Conservation (phyloP, 1,140 invertebrate genomes). For the Trichoplusia ni region DNA sequence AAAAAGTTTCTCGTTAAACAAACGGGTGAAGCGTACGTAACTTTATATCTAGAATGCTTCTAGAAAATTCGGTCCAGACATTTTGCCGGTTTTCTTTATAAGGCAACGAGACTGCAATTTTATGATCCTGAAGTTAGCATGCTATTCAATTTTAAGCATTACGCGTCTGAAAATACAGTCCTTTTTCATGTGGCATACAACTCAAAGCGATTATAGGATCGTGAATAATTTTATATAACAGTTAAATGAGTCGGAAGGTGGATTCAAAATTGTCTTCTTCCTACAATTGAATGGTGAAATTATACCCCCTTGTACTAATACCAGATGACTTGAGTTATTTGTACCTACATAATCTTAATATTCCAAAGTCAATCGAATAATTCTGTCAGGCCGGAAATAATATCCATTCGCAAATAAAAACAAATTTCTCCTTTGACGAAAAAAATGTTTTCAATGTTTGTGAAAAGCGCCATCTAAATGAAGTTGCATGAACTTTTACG, state of each 20-base stretch:
- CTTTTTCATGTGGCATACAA: background rate
- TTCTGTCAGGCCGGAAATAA: background rate
- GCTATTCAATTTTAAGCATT: background rate
- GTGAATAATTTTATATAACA: conserved; percentile 17
- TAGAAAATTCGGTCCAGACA: conserved; percentile 11
- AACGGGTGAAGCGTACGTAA: conserved; percentile 24
- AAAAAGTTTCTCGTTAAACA: conserved; percentile 43
- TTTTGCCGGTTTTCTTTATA: conserved; percentile 12
- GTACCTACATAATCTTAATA: too few species aligned
- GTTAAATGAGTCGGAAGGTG: conserved; percentile 8
- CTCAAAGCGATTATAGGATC: conserved; percentile 8
- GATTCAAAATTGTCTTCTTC: conserved; percentile 2
- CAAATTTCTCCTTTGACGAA: background rate
- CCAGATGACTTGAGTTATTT: too few species aligned
- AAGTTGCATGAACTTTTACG: conserved; percentile 35
- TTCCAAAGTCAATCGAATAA: background rate
- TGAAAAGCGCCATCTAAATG: conserved; percentile 45
- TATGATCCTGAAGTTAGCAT: background rate
- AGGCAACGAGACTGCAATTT: conserved; percentile 14
- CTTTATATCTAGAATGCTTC: conserved; percentile 18
- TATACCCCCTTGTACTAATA: background rate
- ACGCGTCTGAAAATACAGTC: background rate
- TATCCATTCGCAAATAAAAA: too few species aligned
- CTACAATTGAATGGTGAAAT: background rate
- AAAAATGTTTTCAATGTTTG: too few species aligned